phyloP scores from a whole-genome alignment of 2,888 invertebrate genomes.

The Chaetoderma sp. region DNA sequence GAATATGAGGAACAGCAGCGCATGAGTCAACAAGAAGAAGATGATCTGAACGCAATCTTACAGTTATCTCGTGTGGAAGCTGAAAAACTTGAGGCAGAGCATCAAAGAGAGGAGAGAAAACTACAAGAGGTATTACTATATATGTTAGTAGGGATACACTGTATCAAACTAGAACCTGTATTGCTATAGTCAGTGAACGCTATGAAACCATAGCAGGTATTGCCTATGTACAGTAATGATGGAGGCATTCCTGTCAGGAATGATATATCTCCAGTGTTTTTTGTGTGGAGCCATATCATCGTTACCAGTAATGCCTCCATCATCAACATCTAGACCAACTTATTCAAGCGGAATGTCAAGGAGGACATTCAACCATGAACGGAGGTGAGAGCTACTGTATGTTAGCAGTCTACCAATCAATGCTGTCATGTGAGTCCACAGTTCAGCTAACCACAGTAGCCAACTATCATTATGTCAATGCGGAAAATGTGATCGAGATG shows the following conservation, averaged over 20 bases:
- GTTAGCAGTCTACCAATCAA: too few relatives aligned
- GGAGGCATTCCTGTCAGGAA: too few relatives aligned
- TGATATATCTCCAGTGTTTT: neutral
- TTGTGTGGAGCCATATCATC: too few relatives aligned
- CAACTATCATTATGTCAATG: too few relatives aligned
- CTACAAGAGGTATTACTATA: neutral
- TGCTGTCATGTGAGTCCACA: too few relatives aligned
- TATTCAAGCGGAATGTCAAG: too few relatives aligned
- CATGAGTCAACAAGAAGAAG: constrained; percentile 34
- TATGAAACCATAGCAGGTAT: neutral
- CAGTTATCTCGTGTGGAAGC: constrained; percentile 49
- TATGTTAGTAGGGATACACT: neutral
- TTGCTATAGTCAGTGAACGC: neutral
- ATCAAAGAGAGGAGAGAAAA: constrained; percentile 35
- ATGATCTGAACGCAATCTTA: constrained; percentile 38
- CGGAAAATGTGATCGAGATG: too few relatives aligned
- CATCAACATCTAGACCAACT: constrained; percentile 24
- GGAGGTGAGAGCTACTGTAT: too few relatives aligned
- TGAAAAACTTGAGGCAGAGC: constrained; percentile 41
- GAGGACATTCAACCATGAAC: constrained; percentile 13
- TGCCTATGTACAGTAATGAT: neutral
- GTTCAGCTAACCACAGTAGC: too few relatives aligned
- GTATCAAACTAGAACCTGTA: neutral
- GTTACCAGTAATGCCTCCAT: too few relatives aligned
- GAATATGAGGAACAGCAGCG: constrained; percentile 53